These are phyloP conservation scores for Sardina pilchardus DNA, from an alignment of 2,113 vertebrate genomes.

Conservation along the genomic window DNA sequence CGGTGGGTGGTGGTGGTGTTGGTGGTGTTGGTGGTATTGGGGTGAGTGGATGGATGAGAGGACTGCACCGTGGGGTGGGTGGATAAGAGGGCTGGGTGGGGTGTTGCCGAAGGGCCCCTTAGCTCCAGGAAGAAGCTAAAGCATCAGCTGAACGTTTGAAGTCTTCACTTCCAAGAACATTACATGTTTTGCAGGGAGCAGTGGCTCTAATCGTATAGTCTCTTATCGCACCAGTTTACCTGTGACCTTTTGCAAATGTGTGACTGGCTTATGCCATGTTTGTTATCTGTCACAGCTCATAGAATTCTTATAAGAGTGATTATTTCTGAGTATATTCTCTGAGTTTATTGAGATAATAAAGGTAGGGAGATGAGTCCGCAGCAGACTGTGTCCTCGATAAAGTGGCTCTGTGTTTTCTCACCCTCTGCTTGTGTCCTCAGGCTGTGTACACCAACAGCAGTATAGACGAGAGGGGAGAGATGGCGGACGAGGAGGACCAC, in stretches of 20 bases:
- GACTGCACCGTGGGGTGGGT: no score
- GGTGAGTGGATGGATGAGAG: no score
- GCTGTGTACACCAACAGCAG: conserved; percentile 73
- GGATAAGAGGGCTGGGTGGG: no score
- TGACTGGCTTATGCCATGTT: no score
- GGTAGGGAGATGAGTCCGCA: no score
- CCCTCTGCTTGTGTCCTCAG: conserved; percentile 58
- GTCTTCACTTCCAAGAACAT: not conserved
- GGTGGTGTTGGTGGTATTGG: no score
- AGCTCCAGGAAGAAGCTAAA: no score
- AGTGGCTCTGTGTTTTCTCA: not conserved
- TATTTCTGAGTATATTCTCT: not conserved
- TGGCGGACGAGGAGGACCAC: conserved; percentile 85
- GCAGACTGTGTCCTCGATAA: no score
- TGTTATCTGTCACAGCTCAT: not conserved
- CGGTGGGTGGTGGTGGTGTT: no score
- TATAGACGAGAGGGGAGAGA: conserved; percentile 73
- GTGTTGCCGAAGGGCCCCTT: no score
- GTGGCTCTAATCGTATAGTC: not conserved
- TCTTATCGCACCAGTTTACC: not conserved
- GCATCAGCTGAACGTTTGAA: no score
- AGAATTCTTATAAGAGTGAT: not conserved
- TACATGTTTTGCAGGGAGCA: not conserved
- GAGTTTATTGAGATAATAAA: not conserved
- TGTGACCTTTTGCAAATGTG: not conserved